Percentiles rank a stretch among this genome's conserved stretches.
Conservation (phyloP, 2,113 vertebrate species). For the Ophthalmolycus amberensis region DNA sequence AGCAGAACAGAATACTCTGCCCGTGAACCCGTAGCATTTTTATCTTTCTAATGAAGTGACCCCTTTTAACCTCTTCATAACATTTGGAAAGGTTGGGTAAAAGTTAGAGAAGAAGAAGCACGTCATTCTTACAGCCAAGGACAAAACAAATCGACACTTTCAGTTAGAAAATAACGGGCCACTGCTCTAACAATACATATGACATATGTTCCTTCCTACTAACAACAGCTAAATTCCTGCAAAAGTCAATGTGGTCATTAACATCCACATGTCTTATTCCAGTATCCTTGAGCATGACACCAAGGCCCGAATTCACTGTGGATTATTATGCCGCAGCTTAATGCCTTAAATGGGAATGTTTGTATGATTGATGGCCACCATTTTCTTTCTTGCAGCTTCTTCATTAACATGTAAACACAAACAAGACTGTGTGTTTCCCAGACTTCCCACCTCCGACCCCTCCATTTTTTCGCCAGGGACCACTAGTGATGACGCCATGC, state of each 20-base stretch:
- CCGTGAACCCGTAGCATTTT: constrained; percentile 35
- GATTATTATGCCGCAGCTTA: constrained; percentile 29
- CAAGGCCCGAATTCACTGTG: constrained; percentile 8
- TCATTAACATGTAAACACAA: constrained; percentile 65
- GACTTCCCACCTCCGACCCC: constrained; percentile 57
- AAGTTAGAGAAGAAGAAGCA: constrained; percentile 45
- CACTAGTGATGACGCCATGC: neutral
- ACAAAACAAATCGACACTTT: constrained; percentile 27
- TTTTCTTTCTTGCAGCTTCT: constrained; percentile 12
- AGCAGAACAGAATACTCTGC: constrained; percentile 34
- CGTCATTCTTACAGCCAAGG: constrained; percentile 7
- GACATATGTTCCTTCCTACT: neutral
- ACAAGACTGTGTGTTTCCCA: constrained; percentile 64
- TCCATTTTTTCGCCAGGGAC: constrained; percentile 42
- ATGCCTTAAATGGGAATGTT: constrained; percentile 22
- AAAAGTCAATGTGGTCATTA: constrained; percentile 10
- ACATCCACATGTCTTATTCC: constrained; percentile 8
- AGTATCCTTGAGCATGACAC: constrained; percentile 30
- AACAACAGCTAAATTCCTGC: neutral
- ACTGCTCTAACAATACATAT: constrained; percentile 3
- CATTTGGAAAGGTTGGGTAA: constrained; percentile 43
- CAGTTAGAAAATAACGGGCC: constrained; percentile 3
- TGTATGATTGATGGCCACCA: constrained; percentile 23
- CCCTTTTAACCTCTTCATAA: constrained; percentile 65
- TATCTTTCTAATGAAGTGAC: constrained; percentile 66